A percentile compares a stretch with the other conserved stretches of the same genome.
Conservation (phyloP, 2,797 vertebrate species). For the Mareca penelope region DNA sequence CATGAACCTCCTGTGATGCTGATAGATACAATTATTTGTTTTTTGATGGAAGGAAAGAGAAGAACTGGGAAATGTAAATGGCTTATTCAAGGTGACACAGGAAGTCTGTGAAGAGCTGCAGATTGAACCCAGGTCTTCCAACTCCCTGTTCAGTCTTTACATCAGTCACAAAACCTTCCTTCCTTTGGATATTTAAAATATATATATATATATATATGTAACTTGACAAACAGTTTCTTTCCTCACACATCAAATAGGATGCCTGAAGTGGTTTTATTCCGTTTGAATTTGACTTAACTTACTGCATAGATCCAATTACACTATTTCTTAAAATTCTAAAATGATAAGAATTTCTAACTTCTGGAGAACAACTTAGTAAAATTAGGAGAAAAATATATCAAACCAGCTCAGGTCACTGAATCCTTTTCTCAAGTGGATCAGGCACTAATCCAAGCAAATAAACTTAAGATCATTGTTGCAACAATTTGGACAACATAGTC, state of each 20-base stretch:
- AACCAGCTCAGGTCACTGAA: not conserved
- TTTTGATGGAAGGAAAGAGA: constrained; percentile 35
- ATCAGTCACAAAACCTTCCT: constrained; percentile 56
- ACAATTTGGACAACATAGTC: not conserved
- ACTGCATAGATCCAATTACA: not conserved
- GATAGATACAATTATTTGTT: not conserved
- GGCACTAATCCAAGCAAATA: not conserved
- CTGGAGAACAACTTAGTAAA: not conserved
- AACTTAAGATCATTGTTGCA: not conserved
- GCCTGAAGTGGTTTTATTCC: not conserved
- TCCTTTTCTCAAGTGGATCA: not conserved
- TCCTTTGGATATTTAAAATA: not conserved
- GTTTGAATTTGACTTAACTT: not conserved
- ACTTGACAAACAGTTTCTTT: not conserved
- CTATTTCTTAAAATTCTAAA: not conserved
- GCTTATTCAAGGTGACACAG: constrained; percentile 54
- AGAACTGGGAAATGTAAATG: constrained; percentile 45
- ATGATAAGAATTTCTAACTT: not conserved
- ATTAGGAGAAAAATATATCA: not conserved
- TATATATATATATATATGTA: not conserved
- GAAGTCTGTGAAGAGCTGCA: constrained; percentile 55
- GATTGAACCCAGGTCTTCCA: constrained; percentile 63
- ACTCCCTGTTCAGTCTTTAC: constrained; percentile 40
- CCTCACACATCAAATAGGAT: not conserved
- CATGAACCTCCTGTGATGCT: not conserved